These are phyloP conservation scores for Tipula confusa DNA, from an alignment of 2,888 invertebrate genomes.

Conservation along the genomic window DNA sequence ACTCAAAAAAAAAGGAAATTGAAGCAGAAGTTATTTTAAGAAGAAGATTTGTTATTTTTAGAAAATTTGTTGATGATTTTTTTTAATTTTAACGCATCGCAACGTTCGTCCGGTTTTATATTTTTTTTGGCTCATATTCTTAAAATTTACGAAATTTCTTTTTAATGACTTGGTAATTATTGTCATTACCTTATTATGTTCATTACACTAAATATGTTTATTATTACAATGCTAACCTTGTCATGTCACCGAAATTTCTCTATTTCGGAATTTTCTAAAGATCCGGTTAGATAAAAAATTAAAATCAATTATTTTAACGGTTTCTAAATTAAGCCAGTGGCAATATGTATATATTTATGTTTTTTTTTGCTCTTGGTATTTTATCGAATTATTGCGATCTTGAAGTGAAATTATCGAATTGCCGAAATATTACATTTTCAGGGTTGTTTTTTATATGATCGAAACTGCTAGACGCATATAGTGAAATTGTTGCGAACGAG, in stretches of 20 bases:
- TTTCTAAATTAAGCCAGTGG: neutral
- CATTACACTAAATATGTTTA: neutral
- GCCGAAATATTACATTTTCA: neutral
- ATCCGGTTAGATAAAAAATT: neutral
- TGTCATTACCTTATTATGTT: neutral
- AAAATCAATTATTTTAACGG: neutral
- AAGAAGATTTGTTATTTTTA: constrained; percentile 20
- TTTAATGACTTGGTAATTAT: constrained; percentile 12
- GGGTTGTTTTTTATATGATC: neutral
- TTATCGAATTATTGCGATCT: neutral
- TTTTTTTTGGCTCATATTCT: constrained; percentile 25
- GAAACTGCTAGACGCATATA: neutral
- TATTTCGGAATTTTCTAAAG: constrained; percentile 13
- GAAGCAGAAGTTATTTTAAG: constrained; percentile 27
- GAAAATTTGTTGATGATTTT: constrained; percentile 27
- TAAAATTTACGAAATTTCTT: neutral
- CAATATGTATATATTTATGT: too few relatives aligned
- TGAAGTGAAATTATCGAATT: neutral
- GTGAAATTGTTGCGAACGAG: neutral
- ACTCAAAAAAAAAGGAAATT: constrained; percentile 30
- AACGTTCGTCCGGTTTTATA: constrained; percentile 26
- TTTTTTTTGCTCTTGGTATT: neutral
- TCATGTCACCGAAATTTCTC: neutral
- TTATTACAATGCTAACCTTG: neutral
- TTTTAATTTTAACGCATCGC: constrained; percentile 7